Percentiles rank a stretch among this genome's conserved stretches.
Conservation (phyloP, 2,797 vertebrate species). For the Trachops cirrhosus region DNA sequence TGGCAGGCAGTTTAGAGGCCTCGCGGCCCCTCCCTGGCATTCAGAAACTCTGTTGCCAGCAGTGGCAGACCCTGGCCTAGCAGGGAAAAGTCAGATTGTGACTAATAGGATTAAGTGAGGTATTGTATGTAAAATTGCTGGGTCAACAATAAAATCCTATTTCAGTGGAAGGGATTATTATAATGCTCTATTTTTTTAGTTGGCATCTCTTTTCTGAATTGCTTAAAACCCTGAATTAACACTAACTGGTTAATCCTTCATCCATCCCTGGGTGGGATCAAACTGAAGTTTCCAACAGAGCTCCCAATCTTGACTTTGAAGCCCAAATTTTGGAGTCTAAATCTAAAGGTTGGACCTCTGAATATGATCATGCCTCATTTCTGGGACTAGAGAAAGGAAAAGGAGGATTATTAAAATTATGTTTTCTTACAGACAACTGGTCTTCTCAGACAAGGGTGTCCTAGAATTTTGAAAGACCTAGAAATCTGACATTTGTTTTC, state of each 20-base stretch:
- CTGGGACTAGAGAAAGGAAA: neutral
- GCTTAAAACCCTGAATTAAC: neutral
- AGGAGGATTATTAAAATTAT: neutral
- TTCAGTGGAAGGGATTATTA: neutral
- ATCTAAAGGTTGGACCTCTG: neutral
- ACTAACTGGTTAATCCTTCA: neutral
- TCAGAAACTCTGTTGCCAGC: conserved; percentile 47
- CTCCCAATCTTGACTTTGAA: neutral
- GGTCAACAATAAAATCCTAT: neutral
- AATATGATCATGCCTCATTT: neutral
- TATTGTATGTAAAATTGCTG: neutral
- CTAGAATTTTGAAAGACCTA: neutral
- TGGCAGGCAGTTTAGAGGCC: conserved; percentile 7
- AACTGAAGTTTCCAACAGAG: neutral
- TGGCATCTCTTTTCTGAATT: conserved; percentile 22
- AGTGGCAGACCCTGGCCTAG: neutral
- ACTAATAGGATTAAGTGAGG: conserved; percentile 29
- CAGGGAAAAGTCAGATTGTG: conserved; percentile 2
- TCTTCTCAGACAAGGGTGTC: neutral
- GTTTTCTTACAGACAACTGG: neutral
- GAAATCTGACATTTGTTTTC: neutral
- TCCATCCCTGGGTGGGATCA: neutral
- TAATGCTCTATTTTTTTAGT: neutral
- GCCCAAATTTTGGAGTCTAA: neutral
- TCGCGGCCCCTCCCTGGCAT: neutral